phyloP scores from a whole-genome alignment of 2,797 vertebrate genomes.

The Gadopsis bispinosus region DNA sequence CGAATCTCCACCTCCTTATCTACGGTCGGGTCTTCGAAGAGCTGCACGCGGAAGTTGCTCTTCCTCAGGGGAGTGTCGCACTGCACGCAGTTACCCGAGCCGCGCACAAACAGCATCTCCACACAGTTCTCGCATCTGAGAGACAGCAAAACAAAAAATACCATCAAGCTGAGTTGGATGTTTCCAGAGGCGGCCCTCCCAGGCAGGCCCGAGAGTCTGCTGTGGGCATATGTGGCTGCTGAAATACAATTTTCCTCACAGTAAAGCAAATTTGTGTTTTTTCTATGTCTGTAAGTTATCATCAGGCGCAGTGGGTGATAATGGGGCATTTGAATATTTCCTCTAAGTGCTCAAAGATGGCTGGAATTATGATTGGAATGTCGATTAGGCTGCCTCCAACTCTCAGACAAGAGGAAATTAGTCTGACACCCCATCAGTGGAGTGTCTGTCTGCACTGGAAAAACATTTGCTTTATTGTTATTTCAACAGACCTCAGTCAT shows the following conservation, averaged over 20 bases:
- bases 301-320: slow-evolving; percentile 65
- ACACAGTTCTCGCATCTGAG: slow-evolving; percentile 97
- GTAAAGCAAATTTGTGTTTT: slow-evolving; percentile 48
- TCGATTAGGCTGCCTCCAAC: slow-evolving; percentile 74
- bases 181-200: slow-evolving; percentile 31
- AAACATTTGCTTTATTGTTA: slow-evolving; percentile 75
- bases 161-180: slow-evolving; percentile 3
- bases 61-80: slow-evolving; percentile 95
- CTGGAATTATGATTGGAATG: slow-evolving; percentile 75
- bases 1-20: slow-evolving; percentile 99
- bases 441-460: slow-evolving; percentile 75
- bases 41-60: slow-evolving; percentile 96
- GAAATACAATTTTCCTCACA: slow-evolving; percentile 48
- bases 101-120: slow-evolving; percentile 96
- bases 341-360: slow-evolving; percentile 72
- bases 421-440: slow-evolving; percentile 72
- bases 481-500: slow-evolving; percentile 73
- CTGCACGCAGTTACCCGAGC: slow-evolving; percentile 95
- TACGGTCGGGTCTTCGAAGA: slow-evolving; percentile 95
- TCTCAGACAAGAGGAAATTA: slow-evolving; percentile 78
- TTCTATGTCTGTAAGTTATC: slow-evolving; percentile 49
- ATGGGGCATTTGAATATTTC: slow-evolving; percentile 70
- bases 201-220: slow-evolving; percentile 15
- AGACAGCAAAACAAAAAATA: slow-evolving; percentile 1
- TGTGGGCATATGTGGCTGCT: slow-evolving; percentile 9